Evolutionary conservation across 2,113 vertebrate species (phyloP), one percentile per base, ranked within the genome.

Genomic region (Lipotes vexillifer): DNA sequence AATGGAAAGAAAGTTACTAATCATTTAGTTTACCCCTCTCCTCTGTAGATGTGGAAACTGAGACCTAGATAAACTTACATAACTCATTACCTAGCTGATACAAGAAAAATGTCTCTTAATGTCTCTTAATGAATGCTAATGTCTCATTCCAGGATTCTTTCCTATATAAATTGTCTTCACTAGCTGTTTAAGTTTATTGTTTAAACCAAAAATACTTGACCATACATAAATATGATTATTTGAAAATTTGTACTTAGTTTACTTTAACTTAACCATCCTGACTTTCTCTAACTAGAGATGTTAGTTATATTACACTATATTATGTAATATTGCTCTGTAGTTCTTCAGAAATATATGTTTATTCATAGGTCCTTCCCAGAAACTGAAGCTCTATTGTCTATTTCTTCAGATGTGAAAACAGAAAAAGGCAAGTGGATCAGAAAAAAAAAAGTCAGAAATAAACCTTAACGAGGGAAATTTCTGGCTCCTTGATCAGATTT

Each of bases 181-280:
- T 74, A 63, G 23, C 6, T 94, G 3, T 61, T 33, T 78, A 38
- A 33, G 29, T 68, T 71, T 86, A 31, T 80, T 87, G 25, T 44
- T 93, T 86, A 91, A 93, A 36, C 7, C 23, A 80, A 80, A 82
- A 82, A 93, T 93, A 71, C 38, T 59, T 68, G n/a, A 93, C 33
- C 18, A 77, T 3, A 31, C 13, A 69, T 33, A 44, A 12, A 85
- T 46, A 63, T 59, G 68, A 55, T 78, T 80, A 72, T 69, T 77
- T 88, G 74, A 90, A 41, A 89, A 85, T 94, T 68, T 90, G 65
- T 65, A 46, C 46, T 87, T 86, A 41, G n/a, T 55, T 91, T 72
- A 65, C 38, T 63, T 72, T 61, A 94, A 44, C 27, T 72, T 59
- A 94, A 44, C 21, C 41, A 36, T 55, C 6, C 31, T 20, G 55